Base-by-base conservation (phyloP, 2,888 invertebrate species). In the Hypomecis atomaria region DNA sequence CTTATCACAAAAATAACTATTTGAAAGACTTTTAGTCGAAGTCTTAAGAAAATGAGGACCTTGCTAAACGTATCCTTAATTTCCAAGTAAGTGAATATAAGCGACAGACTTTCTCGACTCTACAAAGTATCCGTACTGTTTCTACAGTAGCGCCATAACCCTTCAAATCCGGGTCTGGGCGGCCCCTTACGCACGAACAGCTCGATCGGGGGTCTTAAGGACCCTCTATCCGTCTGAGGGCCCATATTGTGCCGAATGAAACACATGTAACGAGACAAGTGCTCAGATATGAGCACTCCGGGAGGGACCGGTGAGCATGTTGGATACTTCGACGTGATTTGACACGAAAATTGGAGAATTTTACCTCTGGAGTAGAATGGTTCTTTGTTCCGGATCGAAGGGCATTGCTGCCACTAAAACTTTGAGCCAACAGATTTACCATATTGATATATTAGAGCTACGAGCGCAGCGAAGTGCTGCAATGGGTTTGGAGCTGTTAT, bases 221-320 rank as follows among this genome's bases (percentile, higher is more conserved):
- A 63, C 67, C 66, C 67, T 71, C 59, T 44, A 59, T 59, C 55
- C 62, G 63, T 57, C 65, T 59, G 70, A 73, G 75, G 81, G 64
- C 71, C 77, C 71, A 81, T 81, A 72, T 78, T 78, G 79, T 80
- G 81, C 76, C 81, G 79, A 81, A 80, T 77, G 81, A 76, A 78
- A 81, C 82, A 81, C 76, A 78, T 81, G 82, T 76, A 69, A 65
- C 75, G 73, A 65, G 73, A 71, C 68, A 70, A 67, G 71, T 71
- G 67, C 50, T 52, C 59, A 49, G 66, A 69, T 71, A 71, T 70
- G 69, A 71, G 56, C 71, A 65, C 73, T 71, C 65, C 52, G 59
- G 45, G 50, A 48, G 38, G 56, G 36, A 38, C 45, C 50, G 8
- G 11, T 6, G 52, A 36, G 11, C 36, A 49, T 6, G 11, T 38